Conservation (phyloP, 2,888 invertebrate genomes). For the Sericinus montela region DNA sequence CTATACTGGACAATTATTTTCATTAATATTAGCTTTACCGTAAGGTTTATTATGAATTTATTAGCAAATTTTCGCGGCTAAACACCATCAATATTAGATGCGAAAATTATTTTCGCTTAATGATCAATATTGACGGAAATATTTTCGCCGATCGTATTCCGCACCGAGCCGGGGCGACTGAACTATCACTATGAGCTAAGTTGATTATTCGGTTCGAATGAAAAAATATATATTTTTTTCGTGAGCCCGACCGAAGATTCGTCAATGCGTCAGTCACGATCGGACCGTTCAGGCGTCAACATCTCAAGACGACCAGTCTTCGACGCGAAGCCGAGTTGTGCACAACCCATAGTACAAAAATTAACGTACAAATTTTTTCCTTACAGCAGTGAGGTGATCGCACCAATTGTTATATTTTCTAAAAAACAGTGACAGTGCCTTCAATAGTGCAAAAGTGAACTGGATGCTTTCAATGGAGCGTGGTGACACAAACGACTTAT, state of each 20-base stretch:
- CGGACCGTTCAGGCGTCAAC: constrained; percentile 64
- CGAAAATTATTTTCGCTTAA: constrained; percentile 40
- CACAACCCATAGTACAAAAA: constrained; percentile 74
- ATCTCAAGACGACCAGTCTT: constrained; percentile 55
- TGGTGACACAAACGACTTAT: constrained; percentile 29
- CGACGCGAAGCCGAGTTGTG: constrained; percentile 61
- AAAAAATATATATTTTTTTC: constrained; percentile 73
- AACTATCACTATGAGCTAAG: constrained; percentile 74
- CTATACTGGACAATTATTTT: constrained; percentile 53
- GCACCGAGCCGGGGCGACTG: constrained; percentile 55
- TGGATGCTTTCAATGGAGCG: constrained; percentile 45
- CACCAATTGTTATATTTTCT: constrained; percentile 36
- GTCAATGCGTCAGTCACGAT: constrained; percentile 73
- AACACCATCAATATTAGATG: neutral
- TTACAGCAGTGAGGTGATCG: constrained; percentile 62
- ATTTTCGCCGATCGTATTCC: constrained; percentile 34
- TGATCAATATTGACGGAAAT: constrained; percentile 22
- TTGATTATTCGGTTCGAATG: constrained; percentile 71
- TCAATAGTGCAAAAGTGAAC: constrained; percentile 45
- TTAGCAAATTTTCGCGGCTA: constrained; percentile 18
- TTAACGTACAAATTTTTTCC: constrained; percentile 68
- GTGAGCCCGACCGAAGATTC: constrained; percentile 70
- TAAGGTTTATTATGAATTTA: constrained; percentile 15
- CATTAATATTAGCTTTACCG: constrained; percentile 52
- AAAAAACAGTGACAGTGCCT: constrained; percentile 64